Base-by-base conservation (phyloP, 2,797 vertebrate genomes). In the Benthosema pterotum region DNA sequence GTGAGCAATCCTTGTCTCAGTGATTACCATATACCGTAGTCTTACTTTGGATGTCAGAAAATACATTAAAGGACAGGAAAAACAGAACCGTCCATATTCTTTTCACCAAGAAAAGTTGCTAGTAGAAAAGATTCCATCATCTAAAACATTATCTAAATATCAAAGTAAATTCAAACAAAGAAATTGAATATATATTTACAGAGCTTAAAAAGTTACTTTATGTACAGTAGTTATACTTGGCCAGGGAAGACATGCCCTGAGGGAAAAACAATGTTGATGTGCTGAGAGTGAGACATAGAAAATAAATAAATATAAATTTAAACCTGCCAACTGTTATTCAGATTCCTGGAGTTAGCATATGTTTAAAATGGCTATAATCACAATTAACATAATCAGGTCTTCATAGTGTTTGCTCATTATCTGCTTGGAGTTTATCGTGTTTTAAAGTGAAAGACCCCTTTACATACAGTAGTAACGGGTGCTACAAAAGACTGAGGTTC, bases 161-260 rank as follows among this genome's bases (percentile, higher is more conserved):
- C 47, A 46, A 74, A 78, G 56, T 18, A 38, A 55, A 52, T 19
- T n/a, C 13, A 68, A 79, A 55, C 16, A 12, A 46, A 60, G 69
- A 48, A 51, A 43, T 25, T n/a, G 60, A 38, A 51, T 67, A 80
- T 70, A 64, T 72, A 75, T 71, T 78, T 72, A 87, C 61, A 70
- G 16, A 71, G 67, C 65, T 73, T 74, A 68, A 85, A 85, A 83
- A 79, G 76, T 69, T 50, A 65, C 57, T 68, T 60, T 69, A 83
- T 84, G 60, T 88, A 82, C 77, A 84, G 77, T 82, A 82, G 75
- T 78, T 75, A 72, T 67, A 74, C 67, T 75, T 68, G 69, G 61
- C 67, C 66, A 69, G 77, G 74, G 76, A 69, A 48, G 67, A 52
- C 50, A n/a, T 16, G 48, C 70, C 77, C 75, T 67, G 65, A 75